Percentiles rank a stretch among this genome's conserved stretches.
These are phyloP conservation scores for Acrocyrtus sp. DNA, from an alignment of 2,888 invertebrate species.

Conservation along the genomic window DNA sequence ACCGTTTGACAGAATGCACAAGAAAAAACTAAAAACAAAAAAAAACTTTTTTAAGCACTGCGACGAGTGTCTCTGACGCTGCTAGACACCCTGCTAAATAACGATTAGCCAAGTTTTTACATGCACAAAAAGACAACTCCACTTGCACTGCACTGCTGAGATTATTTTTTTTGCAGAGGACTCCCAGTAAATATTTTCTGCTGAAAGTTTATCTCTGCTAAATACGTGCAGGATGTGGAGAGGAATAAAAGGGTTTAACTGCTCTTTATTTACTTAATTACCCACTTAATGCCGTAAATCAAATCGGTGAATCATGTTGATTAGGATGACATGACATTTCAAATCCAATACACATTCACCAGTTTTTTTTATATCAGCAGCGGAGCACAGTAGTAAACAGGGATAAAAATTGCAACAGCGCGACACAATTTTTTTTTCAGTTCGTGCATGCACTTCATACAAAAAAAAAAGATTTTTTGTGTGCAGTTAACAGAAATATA, in stretches of 20 bases:
- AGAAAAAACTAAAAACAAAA: too few relatives aligned
- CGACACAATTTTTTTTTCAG: not conserved
- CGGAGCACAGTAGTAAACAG: too few relatives aligned
- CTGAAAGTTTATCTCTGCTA: too few relatives aligned
- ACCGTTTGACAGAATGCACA: too few relatives aligned
- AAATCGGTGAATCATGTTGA: not conserved
- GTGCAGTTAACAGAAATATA: too few relatives aligned
- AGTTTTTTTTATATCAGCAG: too few relatives aligned
- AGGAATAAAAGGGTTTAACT: constrained; percentile 31
- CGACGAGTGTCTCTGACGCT: not conserved
- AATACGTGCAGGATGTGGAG: not conserved
- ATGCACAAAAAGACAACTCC: not conserved
- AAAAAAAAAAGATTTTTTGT: too few relatives aligned
- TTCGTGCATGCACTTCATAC: not conserved
- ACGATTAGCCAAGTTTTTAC: not conserved
- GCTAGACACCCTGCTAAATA: not conserved
- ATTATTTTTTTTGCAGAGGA: not conserved
- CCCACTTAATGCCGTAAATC: constrained; percentile 33
- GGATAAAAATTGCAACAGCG: constrained; percentile 10
- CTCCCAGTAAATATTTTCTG: not conserved
- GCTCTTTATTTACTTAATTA: constrained; percentile 50
- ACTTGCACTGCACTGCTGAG: not conserved
- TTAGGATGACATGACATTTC: too few relatives aligned
- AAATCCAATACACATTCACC: too few relatives aligned
- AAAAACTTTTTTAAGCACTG: too few relatives aligned